Conservation (phyloP, 2,888 invertebrate species). For the Eumerus sabulonum region DNA sequence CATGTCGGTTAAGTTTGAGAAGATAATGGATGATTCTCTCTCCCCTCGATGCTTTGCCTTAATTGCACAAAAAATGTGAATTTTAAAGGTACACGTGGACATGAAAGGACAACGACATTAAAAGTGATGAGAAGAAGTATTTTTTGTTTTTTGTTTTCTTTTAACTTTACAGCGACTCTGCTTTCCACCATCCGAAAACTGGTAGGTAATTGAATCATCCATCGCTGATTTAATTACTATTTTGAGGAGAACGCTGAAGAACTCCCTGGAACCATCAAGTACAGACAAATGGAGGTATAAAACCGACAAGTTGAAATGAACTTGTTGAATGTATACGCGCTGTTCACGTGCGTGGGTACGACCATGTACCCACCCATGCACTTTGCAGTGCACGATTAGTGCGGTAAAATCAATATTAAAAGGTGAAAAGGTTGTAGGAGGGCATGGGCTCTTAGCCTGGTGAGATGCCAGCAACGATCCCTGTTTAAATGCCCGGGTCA, state of each 20-base stretch:
- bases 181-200: conserved; percentile 7
- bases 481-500: no score
- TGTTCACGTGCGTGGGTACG: no score
- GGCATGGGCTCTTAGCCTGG: no score
- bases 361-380: no score
- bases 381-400: no score
- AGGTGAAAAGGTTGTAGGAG: no score
- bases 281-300: no score
- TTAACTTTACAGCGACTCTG: background rate
- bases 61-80: conserved; percentile 80
- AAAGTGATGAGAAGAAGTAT: background rate
- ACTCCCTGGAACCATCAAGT: conserved; percentile 32
- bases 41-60: conserved; percentile 85
- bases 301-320: no score
- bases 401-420: no score
- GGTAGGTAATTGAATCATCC: conserved; percentile 35
- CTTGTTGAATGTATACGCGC: no score
- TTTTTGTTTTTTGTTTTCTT: conserved; percentile 3
- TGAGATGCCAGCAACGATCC: no score
- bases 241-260: conserved; percentile 6
- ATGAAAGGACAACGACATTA: no score
- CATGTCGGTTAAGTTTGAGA: conserved; percentile 80
- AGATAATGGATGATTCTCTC: conserved; percentile 82
- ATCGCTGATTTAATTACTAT: conserved; percentile 32
- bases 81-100: background rate